These are phyloP conservation scores for Dunckerocampus dactyliophorus DNA, from an alignment of 2,113 vertebrate genomes.

Conservation along the genomic window DNA sequence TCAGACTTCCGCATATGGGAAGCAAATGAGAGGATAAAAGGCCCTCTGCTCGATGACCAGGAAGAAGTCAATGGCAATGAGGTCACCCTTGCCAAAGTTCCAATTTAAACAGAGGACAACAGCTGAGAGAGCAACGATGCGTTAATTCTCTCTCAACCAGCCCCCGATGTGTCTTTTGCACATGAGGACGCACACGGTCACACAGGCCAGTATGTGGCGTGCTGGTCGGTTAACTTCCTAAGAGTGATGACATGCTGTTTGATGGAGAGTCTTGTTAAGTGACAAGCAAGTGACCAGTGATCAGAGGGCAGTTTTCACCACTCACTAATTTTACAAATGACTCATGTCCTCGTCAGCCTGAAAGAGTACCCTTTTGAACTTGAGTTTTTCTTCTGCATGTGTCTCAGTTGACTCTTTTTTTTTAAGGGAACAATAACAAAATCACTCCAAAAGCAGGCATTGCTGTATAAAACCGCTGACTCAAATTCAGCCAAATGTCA, in stretches of 20 bases:
- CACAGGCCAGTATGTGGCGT: slow-evolving; percentile 21
- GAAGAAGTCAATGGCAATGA: slow-evolving; percentile 59
- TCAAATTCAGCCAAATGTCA: background rate
- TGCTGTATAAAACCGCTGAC: slow-evolving; percentile 17
- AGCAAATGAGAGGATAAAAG: slow-evolving; percentile 35
- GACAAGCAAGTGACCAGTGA: slow-evolving; percentile 46
- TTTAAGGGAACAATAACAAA: slow-evolving; percentile 5
- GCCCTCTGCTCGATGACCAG: slow-evolving; percentile 46
- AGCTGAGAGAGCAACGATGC: slow-evolving; percentile 57
- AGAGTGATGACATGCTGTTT: slow-evolving; percentile 43
- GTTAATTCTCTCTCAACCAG: slow-evolving; percentile 52
- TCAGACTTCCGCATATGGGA: slow-evolving; percentile 18
- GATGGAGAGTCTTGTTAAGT: slow-evolving; percentile 40
- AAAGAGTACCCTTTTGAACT: slow-evolving; percentile 11
- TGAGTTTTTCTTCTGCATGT: slow-evolving; percentile 3
- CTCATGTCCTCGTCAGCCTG: slow-evolving; percentile 16
- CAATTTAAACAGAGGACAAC: slow-evolving; percentile 63
- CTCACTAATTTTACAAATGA: slow-evolving; percentile 36
- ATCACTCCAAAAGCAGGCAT: slow-evolving; percentile 1
- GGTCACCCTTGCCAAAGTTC: slow-evolving; percentile 57
- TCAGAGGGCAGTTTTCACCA: slow-evolving; percentile 43
- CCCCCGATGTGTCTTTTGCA: slow-evolving; percentile 41
- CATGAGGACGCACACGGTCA: slow-evolving; percentile 40
- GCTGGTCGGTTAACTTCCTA: slow-evolving; percentile 50
- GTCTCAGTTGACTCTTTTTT: slow-evolving; percentile 3